A percentile compares a stretch with the other conserved stretches of the same genome.
Evolutionary conservation across 2,888 invertebrate species (phyloP).

Genomic region (Drosophila ustulata): DNA sequence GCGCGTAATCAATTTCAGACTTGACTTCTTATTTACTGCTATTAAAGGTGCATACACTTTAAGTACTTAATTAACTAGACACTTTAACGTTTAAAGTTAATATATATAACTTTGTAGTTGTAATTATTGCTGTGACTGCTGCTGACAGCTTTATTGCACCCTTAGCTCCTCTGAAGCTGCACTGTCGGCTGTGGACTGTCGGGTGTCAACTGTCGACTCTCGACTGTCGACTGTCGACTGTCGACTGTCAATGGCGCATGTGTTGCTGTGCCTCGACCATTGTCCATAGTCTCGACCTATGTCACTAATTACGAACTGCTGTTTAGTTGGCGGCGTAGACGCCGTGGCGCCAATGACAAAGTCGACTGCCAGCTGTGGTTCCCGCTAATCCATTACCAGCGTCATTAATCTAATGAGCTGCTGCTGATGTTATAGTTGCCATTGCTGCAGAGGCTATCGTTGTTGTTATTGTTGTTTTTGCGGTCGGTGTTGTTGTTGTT

Average conservation of each 20-base stretch:
- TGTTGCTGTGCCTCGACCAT: conserved; percentile 29
- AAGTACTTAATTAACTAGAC: conserved; percentile 57
- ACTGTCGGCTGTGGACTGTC: conserved; percentile 4
- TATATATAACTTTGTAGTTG: conserved; percentile 20
- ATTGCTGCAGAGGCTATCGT: conserved; percentile 23
- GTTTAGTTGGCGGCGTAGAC: conserved; percentile 63
- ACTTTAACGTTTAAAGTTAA: conserved; percentile 42
- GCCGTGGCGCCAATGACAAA: conserved; percentile 59
- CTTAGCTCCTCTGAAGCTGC: conserved; percentile 4
- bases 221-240: not conserved
- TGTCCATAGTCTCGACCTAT: conserved; percentile 54
- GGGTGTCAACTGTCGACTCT: not conserved
- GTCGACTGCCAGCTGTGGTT: conserved; percentile 60
- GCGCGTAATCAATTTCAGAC: conserved; percentile 26
- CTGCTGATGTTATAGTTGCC: conserved; percentile 35
- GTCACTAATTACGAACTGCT: conserved; percentile 73
- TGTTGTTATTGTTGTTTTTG: conserved; percentile 20
- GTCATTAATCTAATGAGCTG: conserved; percentile 81
- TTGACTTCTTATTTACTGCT: conserved; percentile 30
- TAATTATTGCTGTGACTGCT: conserved; percentile 39
- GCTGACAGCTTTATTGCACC: conserved; percentile 40
- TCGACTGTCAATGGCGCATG: conserved; percentile 23
- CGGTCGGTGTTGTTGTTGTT: conserved; percentile 1
- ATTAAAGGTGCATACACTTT: conserved; percentile 27
- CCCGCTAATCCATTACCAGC: conserved; percentile 77